These are phyloP conservation scores for Morpho achilles DNA, from an alignment of 2,888 invertebrate genomes.

Conservation along the genomic window DNA sequence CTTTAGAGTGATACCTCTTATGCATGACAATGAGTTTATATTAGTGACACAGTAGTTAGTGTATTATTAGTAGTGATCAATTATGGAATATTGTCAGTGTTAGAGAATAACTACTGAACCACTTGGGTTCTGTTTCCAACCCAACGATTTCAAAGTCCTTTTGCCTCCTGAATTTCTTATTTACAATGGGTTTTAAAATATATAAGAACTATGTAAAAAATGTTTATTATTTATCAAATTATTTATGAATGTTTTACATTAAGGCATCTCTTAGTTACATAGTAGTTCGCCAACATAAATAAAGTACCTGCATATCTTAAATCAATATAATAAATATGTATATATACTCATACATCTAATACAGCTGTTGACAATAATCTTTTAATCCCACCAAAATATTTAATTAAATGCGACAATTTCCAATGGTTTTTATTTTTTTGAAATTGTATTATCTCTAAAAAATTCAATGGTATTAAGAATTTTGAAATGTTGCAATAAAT, in stretches of 20 bases:
- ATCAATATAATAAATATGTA: conserved; percentile 16
- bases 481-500: conserved; percentile 54
- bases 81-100: conserved; percentile 18
- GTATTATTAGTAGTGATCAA: conserved; percentile 18
- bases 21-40: conserved; percentile 20
- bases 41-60: conserved; percentile 17
- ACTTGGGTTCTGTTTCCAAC: conserved; percentile 16
- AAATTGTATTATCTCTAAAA: conserved; percentile 27
- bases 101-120: conserved; percentile 16
- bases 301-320: conserved; percentile 13
- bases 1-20: conserved; percentile 1
- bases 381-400: conserved; percentile 48
- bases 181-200: conserved; percentile 19
- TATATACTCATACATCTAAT: conserved; percentile 13
- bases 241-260: conserved; percentile 11
- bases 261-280: conserved; percentile 13
- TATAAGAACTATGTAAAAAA: background rate
- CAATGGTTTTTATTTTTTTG: conserved; percentile 26
- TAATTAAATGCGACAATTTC: conserved; percentile 41
- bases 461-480: conserved; percentile 36
- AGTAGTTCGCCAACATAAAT: conserved; percentile 14
- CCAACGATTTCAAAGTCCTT: conserved; percentile 31
- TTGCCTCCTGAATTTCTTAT: conserved; percentile 35
- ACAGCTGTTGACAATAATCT: conserved; percentile 47
- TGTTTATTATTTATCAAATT: conserved; percentile 9